Evolutionary conservation across 2,888 invertebrate species (phyloP).

Genomic region (Cryptocephalus moraei): DNA sequence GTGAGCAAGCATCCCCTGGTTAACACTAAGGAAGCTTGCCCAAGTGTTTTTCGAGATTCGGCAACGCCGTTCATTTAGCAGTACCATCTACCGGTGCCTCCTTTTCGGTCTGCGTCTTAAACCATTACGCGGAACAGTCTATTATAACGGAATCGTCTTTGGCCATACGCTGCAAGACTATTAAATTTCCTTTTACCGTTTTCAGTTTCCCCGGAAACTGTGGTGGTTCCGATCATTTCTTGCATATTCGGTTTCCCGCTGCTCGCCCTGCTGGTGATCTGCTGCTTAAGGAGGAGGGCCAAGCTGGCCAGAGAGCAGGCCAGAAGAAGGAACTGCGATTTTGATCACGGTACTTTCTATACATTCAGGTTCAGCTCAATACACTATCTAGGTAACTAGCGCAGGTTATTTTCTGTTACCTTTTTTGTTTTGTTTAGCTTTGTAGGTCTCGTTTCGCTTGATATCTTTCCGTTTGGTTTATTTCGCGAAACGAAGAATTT

Average conservation of each 20-base stretch:
- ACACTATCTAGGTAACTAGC: conserved; percentile 56
- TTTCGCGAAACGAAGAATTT: background rate
- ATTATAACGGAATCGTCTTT: too few species aligned
- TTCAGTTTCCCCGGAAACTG: conserved; percentile 78
- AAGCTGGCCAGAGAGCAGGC: conserved; percentile 77
- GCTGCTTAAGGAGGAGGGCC: conserved; percentile 72
- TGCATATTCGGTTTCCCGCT: conserved; percentile 85
- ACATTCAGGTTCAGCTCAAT: conserved; percentile 68
- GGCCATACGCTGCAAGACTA: too few species aligned
- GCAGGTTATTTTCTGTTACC: conserved; percentile 12
- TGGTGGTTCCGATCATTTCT: conserved; percentile 80
- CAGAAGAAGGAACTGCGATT: conserved; percentile 67
- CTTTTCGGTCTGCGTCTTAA: too few species aligned
- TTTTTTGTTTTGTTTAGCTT: conserved; percentile 4
- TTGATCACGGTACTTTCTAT: conserved; percentile 74
- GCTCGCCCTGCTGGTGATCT: conserved; percentile 75
- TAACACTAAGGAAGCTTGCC: too few species aligned
- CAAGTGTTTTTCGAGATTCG: too few species aligned
- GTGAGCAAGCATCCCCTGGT: too few species aligned
- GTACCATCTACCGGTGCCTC: too few species aligned
- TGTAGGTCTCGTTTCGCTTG: background rate
- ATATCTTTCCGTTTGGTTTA: conserved; percentile 4
- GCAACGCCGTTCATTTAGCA: too few species aligned
- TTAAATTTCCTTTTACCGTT: conserved; percentile 18
- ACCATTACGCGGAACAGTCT: too few species aligned